These are phyloP conservation scores for Caenorhabditis wallacei DNA, from an alignment of 2,888 invertebrate species.

Conservation along the genomic window DNA sequence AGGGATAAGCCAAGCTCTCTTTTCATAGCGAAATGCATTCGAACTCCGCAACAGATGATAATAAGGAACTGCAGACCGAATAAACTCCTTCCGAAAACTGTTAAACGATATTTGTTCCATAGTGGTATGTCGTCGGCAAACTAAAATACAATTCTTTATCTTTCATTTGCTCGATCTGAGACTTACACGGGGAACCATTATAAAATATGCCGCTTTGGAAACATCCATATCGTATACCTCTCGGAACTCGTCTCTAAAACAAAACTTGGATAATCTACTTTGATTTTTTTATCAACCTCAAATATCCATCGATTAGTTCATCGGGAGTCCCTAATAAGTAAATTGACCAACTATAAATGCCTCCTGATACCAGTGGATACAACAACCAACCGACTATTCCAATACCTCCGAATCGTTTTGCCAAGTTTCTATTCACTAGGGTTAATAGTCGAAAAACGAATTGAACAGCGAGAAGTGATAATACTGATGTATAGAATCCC, in stretches of 20 bases:
- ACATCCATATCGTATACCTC: not conserved
- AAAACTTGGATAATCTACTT: not conserved
- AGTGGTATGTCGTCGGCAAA: too few relatives aligned
- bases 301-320: conserved; percentile 13
- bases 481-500: not conserved
- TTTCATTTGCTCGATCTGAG: too few relatives aligned
- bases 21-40: not conserved
- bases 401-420: not conserved
- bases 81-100: not conserved
- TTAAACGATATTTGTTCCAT: conserved; percentile 14
- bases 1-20: not conserved
- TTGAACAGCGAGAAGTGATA: not conserved
- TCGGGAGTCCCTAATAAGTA: not conserved
- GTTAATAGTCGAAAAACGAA: not conserved
- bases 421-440: not conserved
- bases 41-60: conserved; percentile 7
- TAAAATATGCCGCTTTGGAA: too few relatives aligned
- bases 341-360: not conserved
- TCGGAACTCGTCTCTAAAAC: not conserved
- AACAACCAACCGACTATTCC: not conserved
- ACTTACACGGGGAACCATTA: too few relatives aligned
- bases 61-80: conserved; percentile 31
- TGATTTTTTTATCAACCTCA: not conserved
- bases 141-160: too few relatives aligned
- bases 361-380: conserved; percentile 5